phyloP scores from a whole-genome alignment of 2,888 invertebrate genomes.

The Cremastinae sp. region DNA sequence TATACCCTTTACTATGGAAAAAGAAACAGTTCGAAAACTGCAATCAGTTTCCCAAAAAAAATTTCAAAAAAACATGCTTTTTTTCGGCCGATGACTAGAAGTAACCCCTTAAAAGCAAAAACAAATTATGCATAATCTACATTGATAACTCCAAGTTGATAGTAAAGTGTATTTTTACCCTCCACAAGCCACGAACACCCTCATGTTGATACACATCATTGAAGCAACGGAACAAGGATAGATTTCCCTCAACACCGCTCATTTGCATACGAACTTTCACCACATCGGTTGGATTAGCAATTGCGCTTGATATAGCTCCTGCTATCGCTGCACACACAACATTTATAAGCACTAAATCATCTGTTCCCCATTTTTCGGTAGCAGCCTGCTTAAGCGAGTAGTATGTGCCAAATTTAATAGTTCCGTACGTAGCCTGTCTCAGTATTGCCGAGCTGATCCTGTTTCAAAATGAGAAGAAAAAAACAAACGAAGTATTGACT shows the following conservation, averaged over 20 bases:
- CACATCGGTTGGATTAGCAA: conserved; percentile 98
- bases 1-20: no score
- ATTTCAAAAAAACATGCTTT: no score
- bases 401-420: conserved; percentile 97
- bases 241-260: conserved; percentile 78
- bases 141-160: no score
- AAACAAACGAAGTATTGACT: conserved; percentile 37
- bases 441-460: conserved; percentile 96
- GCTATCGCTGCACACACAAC: conserved; percentile 91
- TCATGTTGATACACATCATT: conserved; percentile 90
- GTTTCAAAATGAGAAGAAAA: conserved; percentile 64
- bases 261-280: conserved; percentile 98
- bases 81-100: no score
- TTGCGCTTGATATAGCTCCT: conserved; percentile 95
- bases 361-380: conserved; percentile 74
- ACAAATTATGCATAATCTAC: no score
- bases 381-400: conserved; percentile 89
- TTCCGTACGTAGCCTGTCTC: conserved; percentile 96
- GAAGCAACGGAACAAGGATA: conserved; percentile 87
- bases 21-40: no score
- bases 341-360: conserved; percentile 82
- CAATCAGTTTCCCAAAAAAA: no score
- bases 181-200: conserved; percentile 93
- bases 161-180: conserved; percentile 81
- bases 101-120: no score